A percentile compares a stretch with the other conserved stretches of the same genome.
Evolutionary conservation across 2,888 invertebrate species (phyloP).

Genomic region (Ophion ventricosus): DNA sequence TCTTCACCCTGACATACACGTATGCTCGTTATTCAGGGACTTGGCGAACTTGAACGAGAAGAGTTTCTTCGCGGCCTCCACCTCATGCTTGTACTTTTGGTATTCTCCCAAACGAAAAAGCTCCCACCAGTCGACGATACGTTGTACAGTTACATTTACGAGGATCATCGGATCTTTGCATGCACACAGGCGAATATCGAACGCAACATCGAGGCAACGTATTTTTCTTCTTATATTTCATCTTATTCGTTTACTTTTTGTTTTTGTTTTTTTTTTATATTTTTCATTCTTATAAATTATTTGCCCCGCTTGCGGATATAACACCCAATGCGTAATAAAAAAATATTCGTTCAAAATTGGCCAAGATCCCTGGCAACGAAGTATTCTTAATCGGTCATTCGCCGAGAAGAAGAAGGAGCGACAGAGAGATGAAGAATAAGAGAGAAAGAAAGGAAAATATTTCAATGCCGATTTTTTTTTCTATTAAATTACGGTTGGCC

Average conservation of each 20-base stretch:
- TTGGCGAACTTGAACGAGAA: constrained; percentile 64
- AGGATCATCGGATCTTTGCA: neutral
- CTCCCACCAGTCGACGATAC: neutral
- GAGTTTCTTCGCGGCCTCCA: constrained; percentile 19
- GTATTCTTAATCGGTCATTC: constrained; percentile 30
- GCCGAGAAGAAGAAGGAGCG: constrained; percentile 15
- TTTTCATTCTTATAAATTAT: constrained; percentile 55
- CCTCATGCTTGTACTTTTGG: constrained; percentile 57
- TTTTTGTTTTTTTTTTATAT: constrained; percentile 1
- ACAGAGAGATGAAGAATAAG: constrained; percentile 13
- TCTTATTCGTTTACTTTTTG: neutral
- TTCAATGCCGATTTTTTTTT: constrained; percentile 60
- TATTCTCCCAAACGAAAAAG: constrained; percentile 52
- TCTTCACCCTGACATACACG: neutral
- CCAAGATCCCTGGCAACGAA: constrained; percentile 47
- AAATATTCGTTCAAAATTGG: constrained; percentile 55
- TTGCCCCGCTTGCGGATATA: constrained; percentile 57
- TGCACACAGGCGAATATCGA: constrained; percentile 34
- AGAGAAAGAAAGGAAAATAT: constrained; percentile 15
- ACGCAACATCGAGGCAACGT: constrained; percentile 50
- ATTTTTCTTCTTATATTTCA: constrained; percentile 30
- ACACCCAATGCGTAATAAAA: constrained; percentile 60
- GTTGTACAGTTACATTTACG: constrained; percentile 13
- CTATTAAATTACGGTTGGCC: constrained; percentile 76
- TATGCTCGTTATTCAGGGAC: constrained; percentile 64